Conservation (phyloP, 2,797 vertebrate species). For the Mus spretus region DNA sequence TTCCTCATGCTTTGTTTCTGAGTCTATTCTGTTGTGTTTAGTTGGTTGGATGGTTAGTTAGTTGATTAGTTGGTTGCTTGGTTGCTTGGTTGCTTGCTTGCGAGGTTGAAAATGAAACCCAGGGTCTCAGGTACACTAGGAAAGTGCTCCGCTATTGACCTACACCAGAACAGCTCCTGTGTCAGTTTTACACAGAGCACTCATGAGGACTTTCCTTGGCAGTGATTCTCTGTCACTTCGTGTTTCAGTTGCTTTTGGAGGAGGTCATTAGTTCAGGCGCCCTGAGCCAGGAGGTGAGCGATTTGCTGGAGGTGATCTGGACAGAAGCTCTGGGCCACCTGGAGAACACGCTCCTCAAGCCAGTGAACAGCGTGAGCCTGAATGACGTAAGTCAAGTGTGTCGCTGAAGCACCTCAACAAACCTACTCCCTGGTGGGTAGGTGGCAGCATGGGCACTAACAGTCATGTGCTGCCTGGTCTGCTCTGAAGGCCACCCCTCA, state of each 20-base stretch:
- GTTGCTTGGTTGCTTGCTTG: background rate
- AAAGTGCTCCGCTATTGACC: background rate
- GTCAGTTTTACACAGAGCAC: background rate
- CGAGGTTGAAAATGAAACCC: background rate
- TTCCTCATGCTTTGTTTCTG: background rate
- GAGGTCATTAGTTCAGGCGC: slow-evolving; percentile 89
- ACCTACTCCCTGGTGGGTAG: background rate
- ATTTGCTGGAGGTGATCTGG: slow-evolving; percentile 93
- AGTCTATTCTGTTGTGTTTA: background rate
- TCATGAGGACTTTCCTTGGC: background rate
- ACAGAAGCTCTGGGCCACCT: slow-evolving; percentile 91
- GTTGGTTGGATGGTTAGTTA: background rate
- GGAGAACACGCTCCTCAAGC: slow-evolving; percentile 84
- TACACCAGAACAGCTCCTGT: background rate
- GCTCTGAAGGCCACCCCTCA: background rate
- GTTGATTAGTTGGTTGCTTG: background rate
- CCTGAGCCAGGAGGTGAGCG: slow-evolving; percentile 90
- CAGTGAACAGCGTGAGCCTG: slow-evolving; percentile 90
- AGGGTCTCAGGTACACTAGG: background rate
- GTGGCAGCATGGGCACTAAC: background rate
- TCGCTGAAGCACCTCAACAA: background rate
- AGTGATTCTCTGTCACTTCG: background rate
- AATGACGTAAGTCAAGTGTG: slow-evolving; percentile 89
- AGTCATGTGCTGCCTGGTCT: background rate
- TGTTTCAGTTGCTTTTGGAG: slow-evolving; percentile 79